Evolutionary conservation across 2,797 vertebrate species (phyloP).

Genomic region (Adelosebastes latens): DNA sequence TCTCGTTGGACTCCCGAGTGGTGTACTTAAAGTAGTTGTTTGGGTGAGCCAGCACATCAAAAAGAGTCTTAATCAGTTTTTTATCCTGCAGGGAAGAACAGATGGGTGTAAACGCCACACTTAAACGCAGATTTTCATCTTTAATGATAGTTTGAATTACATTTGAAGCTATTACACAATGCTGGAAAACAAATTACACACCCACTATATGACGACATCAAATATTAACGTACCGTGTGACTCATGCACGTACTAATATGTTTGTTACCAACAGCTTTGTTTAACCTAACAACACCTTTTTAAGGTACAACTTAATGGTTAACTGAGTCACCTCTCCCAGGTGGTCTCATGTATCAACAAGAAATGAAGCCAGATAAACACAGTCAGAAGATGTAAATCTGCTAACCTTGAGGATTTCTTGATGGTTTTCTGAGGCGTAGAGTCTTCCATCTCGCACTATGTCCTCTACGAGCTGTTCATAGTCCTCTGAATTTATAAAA

Average conservation of each 20-base stretch:
- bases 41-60: conserved; percentile 97
- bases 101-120: not conserved
- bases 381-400: not conserved
- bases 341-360: not conserved
- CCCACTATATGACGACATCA: not conserved
- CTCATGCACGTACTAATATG: not conserved
- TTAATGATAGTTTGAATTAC: not conserved
- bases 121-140: not conserved
- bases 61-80: conserved; percentile 99
- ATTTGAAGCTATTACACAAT: not conserved
- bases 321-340: not conserved
- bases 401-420: conserved; percentile 97
- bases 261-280: conserved; percentile 9
- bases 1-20: conserved; percentile 96
- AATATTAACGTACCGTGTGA: not conserved
- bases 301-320: not conserved
- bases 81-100: conserved; percentile 87
- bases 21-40: conserved; percentile 99
- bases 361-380: not conserved
- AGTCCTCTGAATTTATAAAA: conserved; percentile 88
- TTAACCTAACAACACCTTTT: not conserved
- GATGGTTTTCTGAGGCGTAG: conserved; percentile 98
- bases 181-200: not conserved
- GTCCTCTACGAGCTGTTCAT: conserved; percentile 97
- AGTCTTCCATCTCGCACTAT: conserved; percentile 96